Percentiles rank a stretch among this genome's conserved stretches.
Conservation (phyloP, 2,113 vertebrate genomes). For the Promerops cafer region DNA sequence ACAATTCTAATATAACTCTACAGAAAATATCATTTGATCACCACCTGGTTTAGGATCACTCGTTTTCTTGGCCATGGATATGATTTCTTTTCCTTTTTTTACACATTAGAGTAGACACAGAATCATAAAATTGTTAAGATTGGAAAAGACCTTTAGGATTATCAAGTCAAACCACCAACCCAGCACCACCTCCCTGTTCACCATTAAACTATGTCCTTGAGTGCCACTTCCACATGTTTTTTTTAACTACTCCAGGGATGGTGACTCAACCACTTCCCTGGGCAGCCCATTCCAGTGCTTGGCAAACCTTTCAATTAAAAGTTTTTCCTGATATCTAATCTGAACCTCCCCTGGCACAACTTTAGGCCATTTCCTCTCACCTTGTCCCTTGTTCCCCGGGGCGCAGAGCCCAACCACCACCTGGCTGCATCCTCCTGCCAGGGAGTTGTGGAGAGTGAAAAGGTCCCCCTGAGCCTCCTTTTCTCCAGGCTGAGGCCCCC, state of each 20-base stretch:
- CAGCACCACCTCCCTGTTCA: background rate
- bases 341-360: background rate
- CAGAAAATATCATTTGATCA: conserved; percentile 13
- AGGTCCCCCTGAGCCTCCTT: background rate
- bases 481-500: background rate
- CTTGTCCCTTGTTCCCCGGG: background rate
- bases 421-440: background rate
- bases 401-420: background rate
- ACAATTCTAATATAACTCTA: conserved; percentile 43
- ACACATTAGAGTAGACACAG: background rate
- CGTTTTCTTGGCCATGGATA: background rate
- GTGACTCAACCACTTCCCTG: background rate
- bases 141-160: background rate
- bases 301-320: background rate
- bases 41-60: background rate
- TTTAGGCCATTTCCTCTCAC: background rate
- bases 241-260: background rate
- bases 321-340: background rate
- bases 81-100: background rate
- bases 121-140: background rate
- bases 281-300: background rate
- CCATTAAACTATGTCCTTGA: background rate
- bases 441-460: background rate
- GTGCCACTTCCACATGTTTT: background rate
- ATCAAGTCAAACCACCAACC: background rate